Base-by-base conservation (phyloP, 2,797 vertebrate species). In the Mus minutoides region DNA sequence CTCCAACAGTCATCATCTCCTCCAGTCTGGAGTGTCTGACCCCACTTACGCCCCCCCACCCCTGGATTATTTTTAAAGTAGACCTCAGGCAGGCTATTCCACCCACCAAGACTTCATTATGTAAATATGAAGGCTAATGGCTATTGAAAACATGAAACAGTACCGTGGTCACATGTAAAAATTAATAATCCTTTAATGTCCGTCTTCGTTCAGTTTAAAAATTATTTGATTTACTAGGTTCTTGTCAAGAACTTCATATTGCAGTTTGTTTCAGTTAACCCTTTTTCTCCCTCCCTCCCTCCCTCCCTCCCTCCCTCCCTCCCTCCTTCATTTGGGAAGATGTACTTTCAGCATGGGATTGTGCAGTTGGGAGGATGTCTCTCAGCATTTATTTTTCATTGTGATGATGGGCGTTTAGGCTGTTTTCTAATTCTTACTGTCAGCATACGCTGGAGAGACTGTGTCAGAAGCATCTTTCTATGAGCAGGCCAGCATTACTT, bases 101-200 rank as follows among this genome's bases (percentile, higher is more conserved):
- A 71, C 54, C 24, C 31, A 52, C 17, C 84, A 77, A 60, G 83
- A 90, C 88, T 90, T 90, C 49, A 54, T 79, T 92, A 60, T 56
- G 71, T 54, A 73, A 75, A 64, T 84, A 56, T 60, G 71, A 92
- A 94, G 84, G 43, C 49, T 49, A 76, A 84, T 49, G 76, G 24
- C 56, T 79, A 91, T 79, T 82, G 46, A 88, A 79, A 95, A 85
- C 67, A 84, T 49, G 79, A 92, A 90, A 58, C 5, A 79, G 46
- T 84, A 29, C 12, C 34, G 54, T 24, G 34, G 13, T 71, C 52
- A 80, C 43, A 62, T 8, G 60, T 75, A 83, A 94, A 86, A 94
- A 71, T 78, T 0, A 85, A 84, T 37, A 94, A 34, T 64, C 64
- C 64, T 52, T 79, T 87, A 73, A 75, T 49, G 69, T 43, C 54